phyloP scores from a whole-genome alignment of 2,888 invertebrate genomes.

The Philereme transversata region DNA sequence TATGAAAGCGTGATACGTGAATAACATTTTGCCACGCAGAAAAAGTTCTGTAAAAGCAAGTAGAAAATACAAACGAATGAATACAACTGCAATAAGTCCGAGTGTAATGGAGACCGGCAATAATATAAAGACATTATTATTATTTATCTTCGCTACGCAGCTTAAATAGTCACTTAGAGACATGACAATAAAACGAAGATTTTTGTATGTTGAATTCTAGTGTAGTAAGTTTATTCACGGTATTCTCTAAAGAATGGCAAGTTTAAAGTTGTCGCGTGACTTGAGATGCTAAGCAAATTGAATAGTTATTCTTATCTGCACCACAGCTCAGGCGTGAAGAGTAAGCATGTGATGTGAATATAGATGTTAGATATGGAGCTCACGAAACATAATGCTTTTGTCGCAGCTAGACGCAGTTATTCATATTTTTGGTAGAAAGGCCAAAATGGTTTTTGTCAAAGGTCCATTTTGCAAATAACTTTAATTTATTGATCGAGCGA shows the following conservation, averaged over 20 bases:
- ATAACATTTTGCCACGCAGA: background rate
- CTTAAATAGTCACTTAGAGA: constrained; percentile 20
- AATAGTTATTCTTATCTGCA: constrained; percentile 37
- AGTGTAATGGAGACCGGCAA: background rate
- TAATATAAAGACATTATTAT: constrained; percentile 4
- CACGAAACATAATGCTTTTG: too few relatives aligned
- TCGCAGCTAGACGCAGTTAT: too few relatives aligned
- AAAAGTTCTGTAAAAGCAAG: background rate
- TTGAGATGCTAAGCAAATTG: constrained; percentile 36
- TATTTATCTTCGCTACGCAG: constrained; percentile 15
- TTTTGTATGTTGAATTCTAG: constrained; percentile 22
- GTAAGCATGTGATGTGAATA: background rate
- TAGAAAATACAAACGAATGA: background rate
- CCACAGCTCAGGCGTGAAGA: constrained; percentile 21
- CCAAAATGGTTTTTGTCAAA: too few relatives aligned
- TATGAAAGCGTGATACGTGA: too few relatives aligned
- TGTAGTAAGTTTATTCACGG: constrained; percentile 26
- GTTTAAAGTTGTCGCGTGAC: constrained; percentile 36
- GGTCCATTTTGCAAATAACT: too few relatives aligned
- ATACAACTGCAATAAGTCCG: background rate
- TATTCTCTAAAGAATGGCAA: constrained; percentile 23
- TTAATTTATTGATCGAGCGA: too few relatives aligned
- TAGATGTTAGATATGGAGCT: too few relatives aligned
- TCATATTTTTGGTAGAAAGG: too few relatives aligned
- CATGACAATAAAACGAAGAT: constrained; percentile 19